These are phyloP conservation scores for Bombus superbus DNA, from an alignment of 1,140 invertebrate species.

Conservation along the genomic window DNA sequence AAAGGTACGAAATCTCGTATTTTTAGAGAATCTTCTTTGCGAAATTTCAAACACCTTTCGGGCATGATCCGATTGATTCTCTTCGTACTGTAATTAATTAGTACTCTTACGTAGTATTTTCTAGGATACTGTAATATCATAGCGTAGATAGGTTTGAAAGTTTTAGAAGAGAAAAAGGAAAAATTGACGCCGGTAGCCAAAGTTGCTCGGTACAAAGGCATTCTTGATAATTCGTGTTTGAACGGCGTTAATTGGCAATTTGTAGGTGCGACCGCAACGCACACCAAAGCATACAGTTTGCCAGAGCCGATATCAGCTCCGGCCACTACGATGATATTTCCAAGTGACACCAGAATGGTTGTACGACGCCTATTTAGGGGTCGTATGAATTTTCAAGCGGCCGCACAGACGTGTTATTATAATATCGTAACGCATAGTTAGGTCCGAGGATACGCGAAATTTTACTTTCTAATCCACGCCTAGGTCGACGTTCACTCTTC, in stretches of 20 bases:
- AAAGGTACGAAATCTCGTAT: too few species aligned
- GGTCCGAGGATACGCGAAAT: neutral
- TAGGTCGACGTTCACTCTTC: neutral
- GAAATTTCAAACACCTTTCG: too few species aligned
- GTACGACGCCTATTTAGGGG: neutral
- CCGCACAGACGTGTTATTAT: neutral
- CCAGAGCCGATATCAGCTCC: conserved; percentile 3
- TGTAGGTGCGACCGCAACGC: conserved; percentile 53
- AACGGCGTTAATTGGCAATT: conserved; percentile 71
- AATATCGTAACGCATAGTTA: neutral
- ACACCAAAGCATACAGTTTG: conserved; percentile 20
- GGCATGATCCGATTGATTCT: neutral
- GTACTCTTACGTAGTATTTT: too few species aligned
- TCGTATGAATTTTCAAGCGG: neutral
- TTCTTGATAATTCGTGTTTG: conserved; percentile 44
- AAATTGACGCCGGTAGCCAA: neutral
- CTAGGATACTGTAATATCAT: too few species aligned
- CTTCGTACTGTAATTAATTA: neutral
- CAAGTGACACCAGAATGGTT: conserved; percentile 17
- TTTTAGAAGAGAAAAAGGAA: neutral
- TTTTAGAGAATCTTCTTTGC: too few species aligned
- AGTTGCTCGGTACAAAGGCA: conserved; percentile 10
- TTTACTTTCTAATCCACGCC: neutral
- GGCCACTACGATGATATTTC: conserved; percentile 22
- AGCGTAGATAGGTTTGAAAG: neutral